Evolutionary conservation across 2,888 invertebrate species (phyloP).

Genomic region (Anoncus sp.): DNA sequence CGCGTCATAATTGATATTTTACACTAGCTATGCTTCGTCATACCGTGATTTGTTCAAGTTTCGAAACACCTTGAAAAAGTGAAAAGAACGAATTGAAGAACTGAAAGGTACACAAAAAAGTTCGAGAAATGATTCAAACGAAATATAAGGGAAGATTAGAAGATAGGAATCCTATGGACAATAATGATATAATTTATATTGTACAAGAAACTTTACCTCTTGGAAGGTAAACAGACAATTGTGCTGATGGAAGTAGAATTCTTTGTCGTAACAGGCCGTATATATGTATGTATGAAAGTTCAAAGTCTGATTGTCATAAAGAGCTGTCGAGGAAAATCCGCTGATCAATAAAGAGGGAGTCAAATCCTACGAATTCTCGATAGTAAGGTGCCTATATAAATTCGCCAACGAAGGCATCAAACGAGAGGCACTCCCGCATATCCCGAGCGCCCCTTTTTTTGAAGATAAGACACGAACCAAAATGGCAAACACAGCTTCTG

Average conservation of each 20-base stretch:
- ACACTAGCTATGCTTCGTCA: no score
- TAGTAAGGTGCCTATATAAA: slow-evolving; percentile 12
- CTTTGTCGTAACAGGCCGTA: slow-evolving; percentile 6
- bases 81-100: slow-evolving; percentile 11
- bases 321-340: slow-evolving; percentile 36
- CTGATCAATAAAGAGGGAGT: slow-evolving; percentile 30
- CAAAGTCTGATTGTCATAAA: slow-evolving; percentile 50
- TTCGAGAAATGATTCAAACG: no score
- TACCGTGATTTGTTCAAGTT: no score
- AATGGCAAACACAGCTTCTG: slow-evolving; percentile 38
- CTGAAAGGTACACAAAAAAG: slow-evolving; percentile 3
- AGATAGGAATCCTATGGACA: slow-evolving; percentile 2
- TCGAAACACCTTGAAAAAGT: neutral
- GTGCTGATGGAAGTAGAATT: slow-evolving; percentile 22
- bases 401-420: slow-evolving; percentile 37
- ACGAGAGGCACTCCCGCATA: slow-evolving; percentile 38
- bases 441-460: slow-evolving; percentile 40
- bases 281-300: slow-evolving; percentile 47
- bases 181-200: neutral
- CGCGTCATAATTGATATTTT: no score
- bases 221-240: slow-evolving; percentile 1
- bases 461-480: slow-evolving; percentile 57
- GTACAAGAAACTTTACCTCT: neutral
- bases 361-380: slow-evolving; percentile 35
- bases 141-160: slow-evolving; percentile 28